A percentile compares a stretch with the other conserved stretches of the same genome.
phyloP scores from a whole-genome alignment of 2,113 vertebrate species.

The Diadophis punctatus region DNA sequence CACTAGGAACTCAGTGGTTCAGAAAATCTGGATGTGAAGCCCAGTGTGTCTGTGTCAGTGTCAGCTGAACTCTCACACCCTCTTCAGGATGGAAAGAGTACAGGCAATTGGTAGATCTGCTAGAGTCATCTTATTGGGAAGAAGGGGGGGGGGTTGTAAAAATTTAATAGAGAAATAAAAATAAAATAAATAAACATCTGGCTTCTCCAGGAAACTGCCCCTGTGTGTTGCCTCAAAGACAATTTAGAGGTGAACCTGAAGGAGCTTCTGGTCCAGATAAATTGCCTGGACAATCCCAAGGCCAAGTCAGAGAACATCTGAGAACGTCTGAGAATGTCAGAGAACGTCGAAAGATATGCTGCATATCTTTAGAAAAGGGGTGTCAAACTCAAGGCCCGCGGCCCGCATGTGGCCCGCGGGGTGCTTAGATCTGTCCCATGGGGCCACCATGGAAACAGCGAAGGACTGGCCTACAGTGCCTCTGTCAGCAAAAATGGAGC shows the following conservation, averaged over 20 bases:
- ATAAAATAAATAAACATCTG: neutral
- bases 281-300: neutral
- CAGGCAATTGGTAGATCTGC: no score
- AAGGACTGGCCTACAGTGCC: no score
- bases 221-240: neutral
- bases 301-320: neutral
- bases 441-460: no score
- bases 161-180: neutral
- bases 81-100: neutral
- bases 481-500: no score
- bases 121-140: neutral
- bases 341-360: no score
- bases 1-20: neutral
- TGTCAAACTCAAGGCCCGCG: no score
- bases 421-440: no score
- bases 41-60: no score
- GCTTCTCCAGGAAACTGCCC: neutral
- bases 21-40: neutral
- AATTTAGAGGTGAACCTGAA: neutral
- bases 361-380: neutral
- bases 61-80: neutral
- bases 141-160: neutral
- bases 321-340: no score
- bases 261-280: neutral
- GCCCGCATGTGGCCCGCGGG: no score